Evolutionary conservation across 1,140 invertebrate genomes (phyloP).

Genomic region (Euwallacea fornicatus): DNA sequence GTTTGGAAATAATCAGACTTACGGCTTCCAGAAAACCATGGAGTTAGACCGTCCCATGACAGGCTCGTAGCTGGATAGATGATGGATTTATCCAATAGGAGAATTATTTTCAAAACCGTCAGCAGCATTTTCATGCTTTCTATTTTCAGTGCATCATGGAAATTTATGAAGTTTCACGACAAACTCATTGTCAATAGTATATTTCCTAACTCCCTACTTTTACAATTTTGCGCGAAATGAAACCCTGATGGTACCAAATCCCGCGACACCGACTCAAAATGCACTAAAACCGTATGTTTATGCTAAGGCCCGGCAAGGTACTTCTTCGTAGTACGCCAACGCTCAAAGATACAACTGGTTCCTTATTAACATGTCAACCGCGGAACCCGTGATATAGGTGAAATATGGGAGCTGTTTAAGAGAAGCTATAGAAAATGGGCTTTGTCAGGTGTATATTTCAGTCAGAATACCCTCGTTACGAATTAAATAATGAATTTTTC

Average conservation of each 20-base stretch:
- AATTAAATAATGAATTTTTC: too few relatives aligned
- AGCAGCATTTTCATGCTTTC: too few relatives aligned
- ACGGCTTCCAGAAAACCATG: constrained; percentile 57
- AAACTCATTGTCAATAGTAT: too few relatives aligned
- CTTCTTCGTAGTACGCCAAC: constrained; percentile 21
- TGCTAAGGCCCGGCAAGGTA: constrained; percentile 19
- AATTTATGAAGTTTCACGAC: too few relatives aligned
- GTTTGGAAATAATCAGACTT: constrained; percentile 43
- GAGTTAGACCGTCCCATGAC: constrained; percentile 56
- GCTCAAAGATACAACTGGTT: constrained; percentile 22
- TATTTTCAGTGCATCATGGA: too few relatives aligned
- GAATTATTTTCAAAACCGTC: too few relatives aligned
- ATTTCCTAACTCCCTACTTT: too few relatives aligned
- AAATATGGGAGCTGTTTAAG: constrained; percentile 9
- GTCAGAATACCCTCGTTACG: too few relatives aligned
- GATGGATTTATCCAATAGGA: too few relatives aligned
- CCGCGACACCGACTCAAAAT: constrained; percentile 9
- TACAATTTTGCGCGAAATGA: neutral
- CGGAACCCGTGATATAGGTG: neutral
- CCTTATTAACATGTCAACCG: constrained; percentile 26
- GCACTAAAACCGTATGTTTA: constrained; percentile 12
- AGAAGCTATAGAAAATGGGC: neutral
- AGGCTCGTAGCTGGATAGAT: neutral
- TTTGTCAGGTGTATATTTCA: too few relatives aligned
- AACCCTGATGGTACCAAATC: constrained; percentile 2